These are phyloP conservation scores for Perca schrenkii DNA, from an alignment of 2,113 vertebrate genomes.

Conservation along the genomic window DNA sequence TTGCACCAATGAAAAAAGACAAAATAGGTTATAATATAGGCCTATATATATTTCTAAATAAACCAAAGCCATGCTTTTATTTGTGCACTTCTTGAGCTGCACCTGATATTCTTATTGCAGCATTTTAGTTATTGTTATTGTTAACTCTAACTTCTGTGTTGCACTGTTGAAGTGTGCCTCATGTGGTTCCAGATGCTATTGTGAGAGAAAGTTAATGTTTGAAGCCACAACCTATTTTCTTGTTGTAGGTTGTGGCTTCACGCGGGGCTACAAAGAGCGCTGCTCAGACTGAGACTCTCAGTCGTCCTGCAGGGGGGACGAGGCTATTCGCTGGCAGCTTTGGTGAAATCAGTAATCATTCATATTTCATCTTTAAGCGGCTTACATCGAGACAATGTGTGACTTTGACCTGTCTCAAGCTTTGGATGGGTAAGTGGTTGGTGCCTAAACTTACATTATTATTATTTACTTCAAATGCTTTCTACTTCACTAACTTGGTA, in stretches of 20 bases:
- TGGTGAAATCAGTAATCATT: neutral
- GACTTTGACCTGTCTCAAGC: conserved; percentile 42
- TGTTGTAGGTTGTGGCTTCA: too few relatives aligned
- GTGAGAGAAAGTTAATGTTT: neutral
- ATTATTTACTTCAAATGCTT: neutral
- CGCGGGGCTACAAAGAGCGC: rapidly evolving
- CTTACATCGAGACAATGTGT: neutral
- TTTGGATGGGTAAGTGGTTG: conserved; percentile 42
- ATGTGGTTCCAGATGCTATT: neutral
- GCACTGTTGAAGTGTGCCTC: too few relatives aligned
- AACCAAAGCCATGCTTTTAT: too few relatives aligned
- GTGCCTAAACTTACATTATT: too few relatives aligned
- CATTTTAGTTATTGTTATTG: too few relatives aligned
- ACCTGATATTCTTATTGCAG: too few relatives aligned
- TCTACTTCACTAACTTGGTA: too few relatives aligned
- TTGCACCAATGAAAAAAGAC: too few relatives aligned
- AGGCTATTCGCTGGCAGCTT: neutral
- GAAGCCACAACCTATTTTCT: neutral
- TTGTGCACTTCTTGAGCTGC: too few relatives aligned
- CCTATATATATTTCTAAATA: too few relatives aligned
- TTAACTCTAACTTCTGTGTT: too few relatives aligned
- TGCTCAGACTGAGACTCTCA: neutral
- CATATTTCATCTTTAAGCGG: neutral
- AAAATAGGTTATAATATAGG: too few relatives aligned
- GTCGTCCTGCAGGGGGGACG: neutral